A percentile compares a stretch with the other conserved stretches of the same genome.
phyloP scores from a whole-genome alignment of 2,888 invertebrate genomes.

The Mimachlamys varia region DNA sequence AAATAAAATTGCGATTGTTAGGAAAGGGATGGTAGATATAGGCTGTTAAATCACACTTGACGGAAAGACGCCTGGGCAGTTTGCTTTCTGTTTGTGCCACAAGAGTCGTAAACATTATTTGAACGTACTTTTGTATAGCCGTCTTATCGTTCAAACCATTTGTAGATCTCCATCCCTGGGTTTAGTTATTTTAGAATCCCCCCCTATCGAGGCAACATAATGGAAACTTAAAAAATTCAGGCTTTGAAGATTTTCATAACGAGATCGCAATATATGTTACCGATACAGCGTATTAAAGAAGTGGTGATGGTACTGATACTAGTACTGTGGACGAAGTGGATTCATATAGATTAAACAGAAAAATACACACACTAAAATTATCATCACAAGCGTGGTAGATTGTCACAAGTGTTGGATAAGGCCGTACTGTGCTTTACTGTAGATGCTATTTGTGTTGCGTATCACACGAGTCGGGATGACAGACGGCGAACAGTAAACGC shows the following conservation, averaged over 20 bases:
- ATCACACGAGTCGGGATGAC: not conserved
- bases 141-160: not conserved
- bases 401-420: not conserved
- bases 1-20: not conserved
- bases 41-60: not conserved
- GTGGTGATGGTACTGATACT: not conserved
- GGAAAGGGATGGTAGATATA: not conserved
- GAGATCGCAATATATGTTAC: not conserved
- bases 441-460: not conserved
- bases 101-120: not conserved
- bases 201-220: not conserved
- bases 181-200: not conserved
- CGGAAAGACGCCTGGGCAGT: not conserved
- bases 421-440: not conserved
- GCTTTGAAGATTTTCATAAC: conserved; percentile 28
- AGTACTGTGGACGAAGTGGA: not conserved
- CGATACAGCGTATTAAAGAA: not conserved
- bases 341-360: not conserved
- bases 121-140: not conserved
- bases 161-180: not conserved
- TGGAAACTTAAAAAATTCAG: not conserved
- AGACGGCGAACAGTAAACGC: not conserved
- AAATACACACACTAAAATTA: not conserved
- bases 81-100: not conserved
- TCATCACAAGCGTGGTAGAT: not conserved